Conservation (phyloP, 2,113 vertebrate genomes). For the Neolamprologus variostigma region DNA sequence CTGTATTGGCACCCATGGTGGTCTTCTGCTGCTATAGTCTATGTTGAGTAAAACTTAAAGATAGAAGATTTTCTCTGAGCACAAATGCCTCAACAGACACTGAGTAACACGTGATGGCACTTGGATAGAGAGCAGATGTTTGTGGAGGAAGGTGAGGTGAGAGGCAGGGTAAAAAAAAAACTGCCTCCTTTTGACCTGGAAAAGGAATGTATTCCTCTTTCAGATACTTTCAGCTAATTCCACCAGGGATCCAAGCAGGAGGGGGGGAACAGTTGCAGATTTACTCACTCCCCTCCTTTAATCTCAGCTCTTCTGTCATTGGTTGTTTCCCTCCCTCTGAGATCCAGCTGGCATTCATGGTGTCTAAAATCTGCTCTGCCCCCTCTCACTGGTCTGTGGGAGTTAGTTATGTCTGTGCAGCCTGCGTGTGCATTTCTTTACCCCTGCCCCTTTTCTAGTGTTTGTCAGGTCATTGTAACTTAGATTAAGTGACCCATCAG, state of each 20-base stretch:
- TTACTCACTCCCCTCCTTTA: constrained; percentile 2
- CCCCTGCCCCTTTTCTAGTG: background rate
- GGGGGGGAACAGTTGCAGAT: constrained; percentile 7
- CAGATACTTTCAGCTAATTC: constrained; percentile 37
- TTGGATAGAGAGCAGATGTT: background rate
- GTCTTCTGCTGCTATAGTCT: background rate
- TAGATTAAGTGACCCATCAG: background rate
- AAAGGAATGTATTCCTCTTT: constrained; percentile 20
- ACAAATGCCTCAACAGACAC: background rate
- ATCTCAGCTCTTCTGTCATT: background rate
- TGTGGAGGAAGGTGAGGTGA: background rate
- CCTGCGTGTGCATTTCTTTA: background rate
- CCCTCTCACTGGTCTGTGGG: background rate
- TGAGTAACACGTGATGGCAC: background rate
- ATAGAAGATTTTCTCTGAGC: background rate
- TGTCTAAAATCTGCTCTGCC: background rate
- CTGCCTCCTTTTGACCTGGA: constrained; percentile 1
- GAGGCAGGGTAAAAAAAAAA: background rate
- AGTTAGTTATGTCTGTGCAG: background rate
- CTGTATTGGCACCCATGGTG: background rate
- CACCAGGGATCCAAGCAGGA: constrained; percentile 16
- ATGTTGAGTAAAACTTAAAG: background rate
- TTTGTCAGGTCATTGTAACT: background rate
- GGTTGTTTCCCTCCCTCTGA: background rate
- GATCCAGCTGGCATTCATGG: constrained; percentile 2